phyloP scores from a whole-genome alignment of 2,797 vertebrate species.

The Acestrorhynchus altus region DNA sequence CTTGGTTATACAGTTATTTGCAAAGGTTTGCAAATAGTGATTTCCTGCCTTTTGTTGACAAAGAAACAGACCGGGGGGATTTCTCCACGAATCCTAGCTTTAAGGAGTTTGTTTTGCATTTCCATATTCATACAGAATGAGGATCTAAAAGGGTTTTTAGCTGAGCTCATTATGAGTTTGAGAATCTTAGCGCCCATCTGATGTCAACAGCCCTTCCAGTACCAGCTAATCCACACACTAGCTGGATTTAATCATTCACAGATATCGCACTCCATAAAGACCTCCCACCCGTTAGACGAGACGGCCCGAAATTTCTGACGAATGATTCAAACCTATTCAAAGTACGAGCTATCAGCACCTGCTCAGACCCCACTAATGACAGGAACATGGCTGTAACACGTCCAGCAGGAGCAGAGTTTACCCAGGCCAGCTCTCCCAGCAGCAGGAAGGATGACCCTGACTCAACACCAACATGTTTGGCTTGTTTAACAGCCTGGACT shows the following conservation, averaged over 20 bases:
- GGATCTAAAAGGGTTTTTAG: slow-evolving; percentile 58
- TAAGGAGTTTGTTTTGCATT: slow-evolving; percentile 50
- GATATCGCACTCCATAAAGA: neutral
- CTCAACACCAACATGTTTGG: slow-evolving; percentile 70
- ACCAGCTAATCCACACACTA: slow-evolving; percentile 70
- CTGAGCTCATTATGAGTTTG: slow-evolving; percentile 71
- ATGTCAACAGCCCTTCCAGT: slow-evolving; percentile 77
- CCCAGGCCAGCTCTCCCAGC: slow-evolving; percentile 35
- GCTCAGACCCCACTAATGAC: neutral
- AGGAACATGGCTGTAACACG: slow-evolving; percentile 28
- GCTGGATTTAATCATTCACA: slow-evolving; percentile 19
- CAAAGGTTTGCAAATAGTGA: neutral
- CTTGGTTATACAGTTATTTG: slow-evolving; percentile 11
- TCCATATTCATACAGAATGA: slow-evolving; percentile 44
- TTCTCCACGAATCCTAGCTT: slow-evolving; percentile 46
- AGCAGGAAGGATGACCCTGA: slow-evolving; percentile 74
- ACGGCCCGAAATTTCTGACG: no score
- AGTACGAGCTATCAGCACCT: neutral
- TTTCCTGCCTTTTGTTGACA: slow-evolving; percentile 24
- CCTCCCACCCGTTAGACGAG: neutral
- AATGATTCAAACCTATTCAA: neutral
- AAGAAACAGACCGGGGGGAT: slow-evolving; percentile 34
- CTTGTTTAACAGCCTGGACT: slow-evolving; percentile 65
- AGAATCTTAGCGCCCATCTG: slow-evolving; percentile 80
- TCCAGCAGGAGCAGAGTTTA: slow-evolving; percentile 57